phyloP scores from a whole-genome alignment of 2,888 invertebrate species.

The Andrena fulva region DNA sequence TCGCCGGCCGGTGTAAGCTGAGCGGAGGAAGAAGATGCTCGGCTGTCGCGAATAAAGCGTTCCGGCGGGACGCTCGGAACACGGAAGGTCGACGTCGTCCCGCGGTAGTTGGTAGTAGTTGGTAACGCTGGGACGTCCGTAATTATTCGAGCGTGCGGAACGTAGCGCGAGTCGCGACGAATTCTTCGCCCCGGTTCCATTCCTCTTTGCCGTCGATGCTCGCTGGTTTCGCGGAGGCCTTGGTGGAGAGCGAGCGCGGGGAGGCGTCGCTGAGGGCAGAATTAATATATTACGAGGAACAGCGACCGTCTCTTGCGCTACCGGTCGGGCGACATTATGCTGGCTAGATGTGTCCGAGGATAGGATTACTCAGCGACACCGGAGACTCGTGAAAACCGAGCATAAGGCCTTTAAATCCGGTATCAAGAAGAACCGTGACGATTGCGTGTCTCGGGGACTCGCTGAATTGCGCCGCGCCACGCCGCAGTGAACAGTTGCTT shows the following conservation, averaged over 20 bases:
- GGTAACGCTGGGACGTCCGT: neutral
- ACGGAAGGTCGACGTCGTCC: slow-evolving; percentile 20
- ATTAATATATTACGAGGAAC: slow-evolving; percentile 67
- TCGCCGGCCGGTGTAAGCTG: slow-evolving; percentile 25
- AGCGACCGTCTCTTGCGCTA: slow-evolving; percentile 73
- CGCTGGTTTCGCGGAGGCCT: neutral
- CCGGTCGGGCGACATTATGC: slow-evolving; percentile 77
- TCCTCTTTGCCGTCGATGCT: neutral
- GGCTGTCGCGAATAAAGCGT: slow-evolving; percentile 55
- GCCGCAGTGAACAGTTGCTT: slow-evolving; percentile 39
- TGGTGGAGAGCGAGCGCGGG: neutral
- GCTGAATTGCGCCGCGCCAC: slow-evolving; percentile 45
- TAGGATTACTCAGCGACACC: slow-evolving; percentile 79
- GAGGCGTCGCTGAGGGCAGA: slow-evolving; percentile 2
- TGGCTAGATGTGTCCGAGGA: slow-evolving; percentile 74
- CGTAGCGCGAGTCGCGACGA: neutral
- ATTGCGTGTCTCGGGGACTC: slow-evolving; percentile 59
- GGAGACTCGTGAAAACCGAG: slow-evolving; percentile 80
- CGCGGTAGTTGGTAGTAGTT: neutral
- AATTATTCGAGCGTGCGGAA: too few species aligned
- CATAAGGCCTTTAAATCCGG: slow-evolving; percentile 73
- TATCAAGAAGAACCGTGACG: slow-evolving; percentile 70
- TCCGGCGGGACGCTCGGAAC: slow-evolving; percentile 33
- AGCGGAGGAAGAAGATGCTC: slow-evolving; percentile 30
- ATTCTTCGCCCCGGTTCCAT: too few species aligned